These are phyloP conservation scores for Trematomus loennbergii DNA, from an alignment of 2,113 vertebrate species.

Conservation along the genomic window DNA sequence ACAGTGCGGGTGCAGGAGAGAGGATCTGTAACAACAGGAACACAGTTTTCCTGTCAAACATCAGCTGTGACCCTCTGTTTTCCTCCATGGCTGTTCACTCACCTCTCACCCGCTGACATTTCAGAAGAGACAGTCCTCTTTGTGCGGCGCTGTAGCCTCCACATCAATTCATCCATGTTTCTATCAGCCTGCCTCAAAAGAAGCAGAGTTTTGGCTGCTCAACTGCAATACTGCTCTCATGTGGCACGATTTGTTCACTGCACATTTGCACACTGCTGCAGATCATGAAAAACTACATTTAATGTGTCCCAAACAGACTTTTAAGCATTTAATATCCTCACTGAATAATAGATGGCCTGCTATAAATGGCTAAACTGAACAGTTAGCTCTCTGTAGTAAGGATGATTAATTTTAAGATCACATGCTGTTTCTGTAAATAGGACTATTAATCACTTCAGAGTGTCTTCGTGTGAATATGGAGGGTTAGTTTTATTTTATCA, in stretches of 20 bases:
- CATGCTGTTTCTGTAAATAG: constrained; percentile 44
- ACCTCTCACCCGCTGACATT: constrained; percentile 73
- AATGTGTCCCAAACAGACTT: constrained; percentile 28
- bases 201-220: neutral
- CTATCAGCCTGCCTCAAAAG: constrained; percentile 14
- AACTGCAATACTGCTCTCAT: constrained; percentile 51
- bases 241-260: constrained; percentile 9
- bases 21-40: constrained; percentile 50
- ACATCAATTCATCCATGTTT: constrained; percentile 50
- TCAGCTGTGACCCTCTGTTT: constrained; percentile 49
- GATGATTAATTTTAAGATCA: constrained; percentile 50
- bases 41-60: constrained; percentile 63
- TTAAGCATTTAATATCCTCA: constrained; percentile 3
- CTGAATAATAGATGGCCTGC: constrained; percentile 44
- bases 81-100: constrained; percentile 50
- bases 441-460: constrained; percentile 43
- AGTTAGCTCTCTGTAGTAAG: constrained; percentile 27
- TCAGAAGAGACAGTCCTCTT: constrained; percentile 52
- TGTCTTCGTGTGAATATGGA: constrained; percentile 36
- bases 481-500: constrained; percentile 14
- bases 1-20: constrained; percentile 22
- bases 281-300: constrained; percentile 37
- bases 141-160: constrained; percentile 42
- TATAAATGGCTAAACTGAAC: constrained; percentile 37
- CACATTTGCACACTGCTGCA: constrained; percentile 10